These are phyloP conservation scores for Xanthorhoe designata DNA, from an alignment of 2,888 invertebrate genomes.

Conservation along the genomic window DNA sequence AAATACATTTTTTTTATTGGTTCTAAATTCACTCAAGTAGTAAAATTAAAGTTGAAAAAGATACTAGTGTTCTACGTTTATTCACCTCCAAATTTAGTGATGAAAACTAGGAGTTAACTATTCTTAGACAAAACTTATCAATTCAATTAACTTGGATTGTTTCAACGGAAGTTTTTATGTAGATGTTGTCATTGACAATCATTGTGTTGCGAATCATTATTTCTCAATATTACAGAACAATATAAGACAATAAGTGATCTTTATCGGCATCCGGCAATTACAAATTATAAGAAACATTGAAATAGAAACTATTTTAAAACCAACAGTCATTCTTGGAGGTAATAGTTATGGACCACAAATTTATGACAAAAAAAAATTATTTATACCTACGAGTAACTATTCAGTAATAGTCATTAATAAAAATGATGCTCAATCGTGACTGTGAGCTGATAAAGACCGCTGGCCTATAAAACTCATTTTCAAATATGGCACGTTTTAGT, in stretches of 20 bases:
- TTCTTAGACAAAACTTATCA: too few species aligned
- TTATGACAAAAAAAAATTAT: not conserved
- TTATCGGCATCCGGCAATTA: slow-evolving; percentile 45
- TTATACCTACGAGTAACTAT: too few species aligned
- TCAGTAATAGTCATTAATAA: too few species aligned
- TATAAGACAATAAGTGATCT: slow-evolving; percentile 35
- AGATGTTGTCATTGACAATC: slow-evolving; percentile 27
- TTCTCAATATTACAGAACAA: slow-evolving; percentile 38
- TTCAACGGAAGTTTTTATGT: slow-evolving; percentile 1
- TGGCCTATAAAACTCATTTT: too few species aligned
- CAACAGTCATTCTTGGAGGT: slow-evolving; percentile 39
- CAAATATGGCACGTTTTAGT: too few species aligned
- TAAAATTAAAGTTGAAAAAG: too few species aligned
- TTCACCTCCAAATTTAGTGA: too few species aligned
- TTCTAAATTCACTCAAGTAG: not conserved
- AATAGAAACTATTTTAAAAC: slow-evolving; percentile 43
- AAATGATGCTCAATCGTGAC: too few species aligned
- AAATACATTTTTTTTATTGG: too few species aligned
- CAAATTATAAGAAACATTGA: slow-evolving; percentile 46
- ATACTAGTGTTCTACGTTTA: too few species aligned
- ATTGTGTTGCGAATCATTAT: slow-evolving; percentile 36
- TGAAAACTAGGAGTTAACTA: too few species aligned
- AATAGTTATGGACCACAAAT: slow-evolving; percentile 5
- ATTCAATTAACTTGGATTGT: not conserved
- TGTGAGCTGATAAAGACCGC: too few species aligned